A percentile compares a stretch with the other conserved stretches of the same genome.
These are phyloP conservation scores for Talpa occidentalis DNA, from an alignment of 2,113 vertebrate genomes.

Conservation along the genomic window DNA sequence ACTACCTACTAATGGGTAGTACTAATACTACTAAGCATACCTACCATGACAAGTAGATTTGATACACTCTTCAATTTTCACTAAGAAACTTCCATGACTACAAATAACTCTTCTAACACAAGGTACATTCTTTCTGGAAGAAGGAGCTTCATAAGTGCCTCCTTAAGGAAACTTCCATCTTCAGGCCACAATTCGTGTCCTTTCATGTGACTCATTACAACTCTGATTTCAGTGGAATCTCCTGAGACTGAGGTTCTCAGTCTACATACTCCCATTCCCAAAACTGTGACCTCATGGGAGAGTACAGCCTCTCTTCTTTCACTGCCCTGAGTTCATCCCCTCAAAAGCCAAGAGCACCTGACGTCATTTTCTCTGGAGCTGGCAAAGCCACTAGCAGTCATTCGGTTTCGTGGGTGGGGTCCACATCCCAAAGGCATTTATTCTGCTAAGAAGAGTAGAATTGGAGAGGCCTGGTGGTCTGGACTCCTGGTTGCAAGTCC, in stretches of 20 bases:
- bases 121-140: neutral
- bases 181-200: neutral
- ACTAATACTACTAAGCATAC: too few species aligned
- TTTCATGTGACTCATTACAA: neutral
- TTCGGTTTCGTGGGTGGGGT: neutral
- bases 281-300: conserved; percentile 29
- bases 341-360: neutral
- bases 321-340: neutral
- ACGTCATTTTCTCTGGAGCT: neutral
- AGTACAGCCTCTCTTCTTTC: neutral
- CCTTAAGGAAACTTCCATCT: neutral
- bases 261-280: neutral
- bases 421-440: neutral
- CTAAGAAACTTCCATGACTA: neutral
- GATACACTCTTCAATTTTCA: neutral
- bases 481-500: neutral
- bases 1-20: too few species aligned
- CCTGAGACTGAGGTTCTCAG: neutral
- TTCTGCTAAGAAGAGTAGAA: neutral
- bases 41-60: neutral
- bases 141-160: neutral
- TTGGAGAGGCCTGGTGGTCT: neutral
- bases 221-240: neutral
- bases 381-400: neutral
- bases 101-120: neutral